Conservation (phyloP, 2,888 invertebrate species). For the Troglohyphantes excavatus region DNA sequence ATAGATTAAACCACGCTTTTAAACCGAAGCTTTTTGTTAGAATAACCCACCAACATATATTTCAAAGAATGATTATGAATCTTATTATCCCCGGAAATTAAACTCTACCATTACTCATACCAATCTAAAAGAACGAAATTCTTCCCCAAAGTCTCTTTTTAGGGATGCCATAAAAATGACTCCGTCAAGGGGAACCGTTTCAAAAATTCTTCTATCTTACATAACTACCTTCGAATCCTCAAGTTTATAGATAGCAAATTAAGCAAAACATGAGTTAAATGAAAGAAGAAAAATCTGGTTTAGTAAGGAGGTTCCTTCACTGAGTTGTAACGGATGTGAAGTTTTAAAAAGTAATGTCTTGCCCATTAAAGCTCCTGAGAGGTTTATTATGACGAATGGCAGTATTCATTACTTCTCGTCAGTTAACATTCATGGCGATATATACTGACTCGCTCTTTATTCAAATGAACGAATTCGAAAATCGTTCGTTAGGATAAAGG, state of each 20-base stretch:
- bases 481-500: no score
- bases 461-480: no score
- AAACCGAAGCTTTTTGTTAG: no score
- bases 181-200: not conserved
- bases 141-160: constrained; percentile 62
- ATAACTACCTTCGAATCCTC: not conserved
- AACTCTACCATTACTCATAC: constrained; percentile 35
- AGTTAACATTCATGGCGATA: no score
- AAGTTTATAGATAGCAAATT: constrained; percentile 50
- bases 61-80: not conserved
- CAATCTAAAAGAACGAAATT: constrained; percentile 53
- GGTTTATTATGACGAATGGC: constrained; percentile 43
- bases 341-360: constrained; percentile 41
- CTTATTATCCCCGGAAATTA: not conserved
- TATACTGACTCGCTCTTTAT: no score
- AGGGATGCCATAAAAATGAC: constrained; percentile 21
- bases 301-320: constrained; percentile 18
- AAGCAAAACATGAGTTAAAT: constrained; percentile 56
- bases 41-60: not conserved
- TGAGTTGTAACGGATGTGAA: constrained; percentile 33
- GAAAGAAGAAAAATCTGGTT: constrained; percentile 23
- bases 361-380: constrained; percentile 43
- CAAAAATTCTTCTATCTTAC: not conserved
- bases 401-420: no score
- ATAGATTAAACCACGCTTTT: no score